Conservation (phyloP, 1,140 invertebrate genomes). For the Saccostrea cuccullata region DNA sequence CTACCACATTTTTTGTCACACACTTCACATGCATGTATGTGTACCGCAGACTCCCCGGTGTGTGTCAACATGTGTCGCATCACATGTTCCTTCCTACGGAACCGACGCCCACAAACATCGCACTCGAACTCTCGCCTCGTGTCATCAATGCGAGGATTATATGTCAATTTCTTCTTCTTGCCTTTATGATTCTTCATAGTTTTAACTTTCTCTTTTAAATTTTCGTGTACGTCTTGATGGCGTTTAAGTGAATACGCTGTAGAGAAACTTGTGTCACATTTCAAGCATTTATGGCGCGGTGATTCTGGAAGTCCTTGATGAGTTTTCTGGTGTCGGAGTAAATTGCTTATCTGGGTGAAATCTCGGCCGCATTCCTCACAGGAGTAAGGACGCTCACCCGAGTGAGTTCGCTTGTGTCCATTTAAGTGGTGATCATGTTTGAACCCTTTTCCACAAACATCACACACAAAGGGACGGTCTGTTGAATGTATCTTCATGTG, state of each 20-base stretch:
- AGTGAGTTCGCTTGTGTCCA: slow-evolving; percentile 92
- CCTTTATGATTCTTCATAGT: neutral
- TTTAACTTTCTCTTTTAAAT: neutral
- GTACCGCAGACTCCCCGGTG: neutral
- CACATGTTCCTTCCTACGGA: slow-evolving; percentile 4
- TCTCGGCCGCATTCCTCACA: slow-evolving; percentile 82
- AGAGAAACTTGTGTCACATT: neutral
- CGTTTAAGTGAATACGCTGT: neutral
- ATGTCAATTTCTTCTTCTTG: neutral
- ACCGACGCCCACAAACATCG: slow-evolving; percentile 11
- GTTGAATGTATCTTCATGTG: slow-evolving; percentile 41
- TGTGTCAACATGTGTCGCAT: slow-evolving; percentile 26
- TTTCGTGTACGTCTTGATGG: neutral
- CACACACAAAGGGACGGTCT: slow-evolving; percentile 44
- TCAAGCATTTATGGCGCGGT: neutral
- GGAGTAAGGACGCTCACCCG: slow-evolving; percentile 93
- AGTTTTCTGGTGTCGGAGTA: slow-evolving; percentile 82
- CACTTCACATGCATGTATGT: slow-evolving; percentile 14
- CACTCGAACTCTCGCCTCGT: neutral
- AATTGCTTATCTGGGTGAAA: slow-evolving; percentile 83
- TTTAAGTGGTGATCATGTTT: slow-evolving; percentile 39
- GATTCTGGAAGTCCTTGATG: slow-evolving; percentile 70
- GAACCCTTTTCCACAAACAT: slow-evolving; percentile 47
- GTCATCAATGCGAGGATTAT: neutral
- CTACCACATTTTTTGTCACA: neutral